Conservation (phyloP, 2,888 invertebrate genomes). For the Erannis defoliaria region DNA sequence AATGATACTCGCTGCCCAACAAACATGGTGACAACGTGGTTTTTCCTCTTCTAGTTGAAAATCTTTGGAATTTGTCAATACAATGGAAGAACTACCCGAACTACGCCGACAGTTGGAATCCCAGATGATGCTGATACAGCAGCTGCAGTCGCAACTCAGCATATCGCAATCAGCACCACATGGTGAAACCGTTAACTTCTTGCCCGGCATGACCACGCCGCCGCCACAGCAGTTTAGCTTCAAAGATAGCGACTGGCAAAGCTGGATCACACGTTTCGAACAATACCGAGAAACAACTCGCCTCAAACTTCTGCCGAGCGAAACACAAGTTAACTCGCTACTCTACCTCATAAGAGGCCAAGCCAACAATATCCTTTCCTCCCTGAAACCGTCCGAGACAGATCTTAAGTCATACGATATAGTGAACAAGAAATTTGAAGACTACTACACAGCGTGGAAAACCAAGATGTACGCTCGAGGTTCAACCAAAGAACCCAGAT, state of each 20-base stretch:
- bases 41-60: neutral
- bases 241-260: constrained; percentile 7
- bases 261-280: constrained; percentile 10
- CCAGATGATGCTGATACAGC: neutral
- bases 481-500: constrained; percentile 6
- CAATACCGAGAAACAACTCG: constrained; percentile 9
- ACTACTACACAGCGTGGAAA: constrained; percentile 7
- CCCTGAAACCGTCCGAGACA: neutral
- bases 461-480: constrained; percentile 8
- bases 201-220: constrained; percentile 7
- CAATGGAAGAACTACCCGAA: neutral
- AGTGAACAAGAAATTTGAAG: constrained; percentile 6
- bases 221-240: constrained; percentile 11
- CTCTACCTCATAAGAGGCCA: constrained; percentile 10
- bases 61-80: no score
- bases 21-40: constrained; percentile 1
- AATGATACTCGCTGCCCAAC: neutral
- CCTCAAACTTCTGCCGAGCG: constrained; percentile 6
- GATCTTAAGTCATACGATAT: constrained; percentile 3
- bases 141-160: neutral
- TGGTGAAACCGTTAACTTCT: neutral
- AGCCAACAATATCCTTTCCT: constrained; percentile 4
- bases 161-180: neutral
- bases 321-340: constrained; percentile 10
- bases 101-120: neutral